These are phyloP conservation scores for Adelognathus sp. DNA, from an alignment of 2,888 invertebrate genomes.

Conservation along the genomic window DNA sequence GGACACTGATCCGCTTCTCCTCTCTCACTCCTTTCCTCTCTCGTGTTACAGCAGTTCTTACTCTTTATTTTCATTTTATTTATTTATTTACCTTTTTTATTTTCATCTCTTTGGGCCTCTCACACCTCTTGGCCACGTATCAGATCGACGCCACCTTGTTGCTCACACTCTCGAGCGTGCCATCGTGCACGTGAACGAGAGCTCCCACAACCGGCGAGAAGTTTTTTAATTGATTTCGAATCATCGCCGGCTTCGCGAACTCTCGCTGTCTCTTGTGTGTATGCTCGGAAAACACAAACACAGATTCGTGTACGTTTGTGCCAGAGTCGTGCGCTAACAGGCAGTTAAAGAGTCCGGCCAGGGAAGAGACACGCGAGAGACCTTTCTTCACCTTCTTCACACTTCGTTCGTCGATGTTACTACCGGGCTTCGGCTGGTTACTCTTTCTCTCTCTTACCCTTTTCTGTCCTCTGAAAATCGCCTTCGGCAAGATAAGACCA, in stretches of 20 bases:
- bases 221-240: slow-evolving; percentile 63
- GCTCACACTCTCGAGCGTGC: slow-evolving; percentile 49
- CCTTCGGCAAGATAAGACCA: neutral
- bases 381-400: slow-evolving; percentile 15
- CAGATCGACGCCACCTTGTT: slow-evolving; percentile 68
- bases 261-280: neutral
- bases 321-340: slow-evolving; percentile 61
- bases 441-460: too few species aligned
- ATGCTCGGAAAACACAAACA: neutral
- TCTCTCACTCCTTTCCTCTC: slow-evolving; percentile 17
- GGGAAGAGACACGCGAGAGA: slow-evolving; percentile 61
- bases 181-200: neutral
- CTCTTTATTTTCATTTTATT: slow-evolving; percentile 30
- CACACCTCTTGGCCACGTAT: slow-evolving; percentile 58
- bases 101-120: slow-evolving; percentile 10
- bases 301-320: neutral
- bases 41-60: slow-evolving; percentile 19
- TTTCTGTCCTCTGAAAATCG: neutral
- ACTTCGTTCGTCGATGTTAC: neutral
- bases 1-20: slow-evolving; percentile 52
- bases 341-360: slow-evolving; percentile 60
- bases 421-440: neutral
- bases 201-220: slow-evolving; percentile 26
- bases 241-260: slow-evolving; percentile 44
- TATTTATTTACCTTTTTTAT: neutral